phyloP scores from a whole-genome alignment of 2,113 vertebrate genomes.

The Corythaixoides concolor region DNA sequence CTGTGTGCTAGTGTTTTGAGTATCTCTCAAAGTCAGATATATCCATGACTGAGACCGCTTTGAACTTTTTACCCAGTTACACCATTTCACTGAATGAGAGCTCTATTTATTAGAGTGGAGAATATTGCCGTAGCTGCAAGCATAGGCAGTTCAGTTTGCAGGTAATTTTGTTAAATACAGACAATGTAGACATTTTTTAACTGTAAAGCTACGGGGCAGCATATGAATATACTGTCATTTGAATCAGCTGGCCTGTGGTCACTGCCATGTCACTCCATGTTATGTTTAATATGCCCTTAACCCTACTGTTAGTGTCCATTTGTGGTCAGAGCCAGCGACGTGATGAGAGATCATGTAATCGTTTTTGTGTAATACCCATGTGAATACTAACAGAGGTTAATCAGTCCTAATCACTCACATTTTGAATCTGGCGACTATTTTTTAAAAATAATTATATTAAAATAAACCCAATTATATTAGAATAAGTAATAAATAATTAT shows the following conservation, averaged over 20 bases:
- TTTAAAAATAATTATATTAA: background rate
- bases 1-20: background rate
- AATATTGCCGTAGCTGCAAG: background rate
- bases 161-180: background rate
- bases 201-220: background rate
- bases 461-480: background rate
- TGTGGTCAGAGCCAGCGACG: background rate
- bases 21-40: background rate
- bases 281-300: background rate
- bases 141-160: background rate
- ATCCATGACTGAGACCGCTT: background rate
- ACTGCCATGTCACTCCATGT: background rate
- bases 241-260: background rate
- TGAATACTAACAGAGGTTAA: background rate
- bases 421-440: background rate
- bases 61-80: background rate
- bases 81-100: background rate
- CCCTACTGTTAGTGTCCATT: background rate
- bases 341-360: background rate
- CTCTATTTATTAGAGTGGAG: background rate
- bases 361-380: background rate
- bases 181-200: background rate
- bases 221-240: background rate
- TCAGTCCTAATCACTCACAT: background rate
- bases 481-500: background rate